Percentiles rank a stretch among this genome's conserved stretches.
Conservation (phyloP, 2,113 vertebrate species). For the Sardina pilchardus region DNA sequence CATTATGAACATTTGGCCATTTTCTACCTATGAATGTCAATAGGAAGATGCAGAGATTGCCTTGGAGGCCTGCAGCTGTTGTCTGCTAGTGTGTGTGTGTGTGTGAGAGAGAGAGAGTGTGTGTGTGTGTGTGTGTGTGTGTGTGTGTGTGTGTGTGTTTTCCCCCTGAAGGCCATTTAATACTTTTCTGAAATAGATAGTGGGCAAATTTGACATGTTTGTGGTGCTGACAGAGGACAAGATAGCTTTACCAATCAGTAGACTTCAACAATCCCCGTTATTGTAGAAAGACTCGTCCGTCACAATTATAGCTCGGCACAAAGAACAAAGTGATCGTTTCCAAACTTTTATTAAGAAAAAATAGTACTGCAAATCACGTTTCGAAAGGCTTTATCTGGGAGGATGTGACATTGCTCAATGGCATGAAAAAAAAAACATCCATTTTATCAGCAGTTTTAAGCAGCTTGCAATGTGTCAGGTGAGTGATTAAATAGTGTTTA, state of each 20-base stretch:
- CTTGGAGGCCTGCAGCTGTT: background rate
- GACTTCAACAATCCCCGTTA: background rate
- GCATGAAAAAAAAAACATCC: background rate
- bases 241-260: background rate
- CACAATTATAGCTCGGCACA: background rate
- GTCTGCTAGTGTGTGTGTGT: background rate
- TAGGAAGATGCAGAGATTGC: slow-evolving; percentile 1
- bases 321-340: background rate
- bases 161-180: slow-evolving; percentile 13
- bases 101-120: slow-evolving; percentile 15
- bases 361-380: background rate
- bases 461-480: slow-evolving; percentile 6
- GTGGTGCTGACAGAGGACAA: background rate
- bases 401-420: slow-evolving; percentile 5
- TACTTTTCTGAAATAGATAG: background rate
- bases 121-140: slow-evolving; percentile 25
- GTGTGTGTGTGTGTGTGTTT: background rate
- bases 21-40: background rate
- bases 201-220: background rate
- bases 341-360: background rate
- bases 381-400: background rate
- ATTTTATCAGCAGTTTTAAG: background rate
- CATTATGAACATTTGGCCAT: background rate
- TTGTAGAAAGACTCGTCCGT: background rate
- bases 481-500: slow-evolving; percentile 2